phyloP scores from a whole-genome alignment of 1,140 invertebrate species.

The Eulimnadia texana region DNA sequence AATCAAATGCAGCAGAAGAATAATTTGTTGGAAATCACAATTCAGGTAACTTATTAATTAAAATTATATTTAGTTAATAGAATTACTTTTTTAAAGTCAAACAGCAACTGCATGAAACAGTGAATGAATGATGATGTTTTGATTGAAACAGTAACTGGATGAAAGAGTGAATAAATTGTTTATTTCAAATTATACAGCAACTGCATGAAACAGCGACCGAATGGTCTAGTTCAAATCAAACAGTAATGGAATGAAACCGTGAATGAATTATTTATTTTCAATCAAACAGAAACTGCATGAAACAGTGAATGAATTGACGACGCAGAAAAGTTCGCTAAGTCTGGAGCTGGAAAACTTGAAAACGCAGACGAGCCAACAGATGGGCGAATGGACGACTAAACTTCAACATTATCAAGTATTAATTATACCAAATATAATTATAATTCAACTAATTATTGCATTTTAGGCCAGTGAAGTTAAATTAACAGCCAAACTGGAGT shows the following conservation, averaged over 20 bases:
- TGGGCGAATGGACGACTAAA: not conserved
- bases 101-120: slow-evolving; percentile 4
- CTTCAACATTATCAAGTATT: not conserved
- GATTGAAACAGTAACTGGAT: slow-evolving; percentile 7
- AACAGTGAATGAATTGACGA: not conserved
- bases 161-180: not conserved
- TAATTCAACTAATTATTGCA: not conserved
- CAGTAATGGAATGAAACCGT: slow-evolving; percentile 4
- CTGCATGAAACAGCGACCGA: not conserved
- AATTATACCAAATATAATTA: not conserved
- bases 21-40: not conserved
- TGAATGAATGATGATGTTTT: too few relatives aligned
- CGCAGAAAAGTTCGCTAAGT: not conserved
- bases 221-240: too few relatives aligned
- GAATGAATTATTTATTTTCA: not conserved
- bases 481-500: not conserved
- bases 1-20: not conserved
- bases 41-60: not conserved
- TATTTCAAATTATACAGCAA: too few relatives aligned
- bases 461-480: not conserved
- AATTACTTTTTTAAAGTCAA: too few relatives aligned
- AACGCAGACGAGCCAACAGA: not conserved
- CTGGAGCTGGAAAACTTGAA: slow-evolving; percentile 2
- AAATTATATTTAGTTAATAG: not conserved
- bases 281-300: slow-evolving; percentile 7